Conservation (phyloP, 1,140 invertebrate species). For the Meloidogyne exigua region DNA sequence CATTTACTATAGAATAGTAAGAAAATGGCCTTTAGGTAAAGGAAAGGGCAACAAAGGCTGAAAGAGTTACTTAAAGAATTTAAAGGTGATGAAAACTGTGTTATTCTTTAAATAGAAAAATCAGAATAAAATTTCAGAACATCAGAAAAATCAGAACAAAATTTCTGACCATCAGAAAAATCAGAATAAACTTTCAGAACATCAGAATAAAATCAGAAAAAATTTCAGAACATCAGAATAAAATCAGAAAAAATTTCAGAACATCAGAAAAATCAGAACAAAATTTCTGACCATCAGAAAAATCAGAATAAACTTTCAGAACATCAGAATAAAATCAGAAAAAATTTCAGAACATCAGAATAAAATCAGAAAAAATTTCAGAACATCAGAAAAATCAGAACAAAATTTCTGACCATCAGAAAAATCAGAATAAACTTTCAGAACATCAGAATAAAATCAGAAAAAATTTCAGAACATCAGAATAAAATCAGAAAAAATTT, state of each 20-base stretch:
- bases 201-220: not conserved
- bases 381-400: not conserved
- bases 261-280: not conserved
- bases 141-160: not conserved
- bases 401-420: not conserved
- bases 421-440: not conserved
- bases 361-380: not conserved
- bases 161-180: too few relatives aligned
- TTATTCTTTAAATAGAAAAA: too few relatives aligned
- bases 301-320: too few relatives aligned
- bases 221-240: not conserved
- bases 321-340: not conserved
- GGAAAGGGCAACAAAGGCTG: not conserved
- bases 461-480: not conserved
- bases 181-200: too few relatives aligned
- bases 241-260: not conserved
- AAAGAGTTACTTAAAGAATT: not conserved
- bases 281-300: not conserved
- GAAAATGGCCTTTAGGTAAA: not conserved
- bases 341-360: not conserved
- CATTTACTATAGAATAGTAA: too few relatives aligned
- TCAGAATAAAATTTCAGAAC: not conserved
- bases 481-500: not conserved
- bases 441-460: not conserved
- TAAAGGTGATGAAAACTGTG: not conserved